Evolutionary conservation across 1,140 invertebrate genomes (phyloP), one percentile per base, ranked within the genome.

Genomic region (Calliphora vicina): DNA sequence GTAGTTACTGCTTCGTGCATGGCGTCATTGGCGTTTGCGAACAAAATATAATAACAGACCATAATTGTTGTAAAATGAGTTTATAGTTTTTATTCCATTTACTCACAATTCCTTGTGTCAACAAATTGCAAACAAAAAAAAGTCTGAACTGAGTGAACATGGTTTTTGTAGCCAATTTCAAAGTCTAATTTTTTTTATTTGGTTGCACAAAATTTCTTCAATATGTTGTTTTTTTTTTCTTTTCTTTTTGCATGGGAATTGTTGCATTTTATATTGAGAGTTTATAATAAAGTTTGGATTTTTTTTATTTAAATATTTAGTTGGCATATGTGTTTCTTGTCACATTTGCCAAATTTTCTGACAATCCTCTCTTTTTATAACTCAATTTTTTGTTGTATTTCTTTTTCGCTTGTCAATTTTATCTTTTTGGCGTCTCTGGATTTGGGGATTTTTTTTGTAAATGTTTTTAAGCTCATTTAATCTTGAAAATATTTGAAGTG

Each of bases 61-160:
- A 67, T 67, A 67, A 67, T 67, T 67, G 61, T 67, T 67, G 61
- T 20, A 67, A 67, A 67, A 67, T 67, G n/a, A 67, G n/a, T 67
- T 67, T 67, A 67, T 67, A 23, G 20, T 6, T 67, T 67, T 67
- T 67, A 20, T 67, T 23, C 20, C 8, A 67, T 67, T 67, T 67
- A 25, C 20, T 67, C n/a, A 4, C 8, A 25, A 17, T 67, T 67
- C 20, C 20, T 20, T 67, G 13, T 12, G 45, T 23, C 20, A 67
- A 67, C 57, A 67, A 67, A 67, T 23, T 23, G 20, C 5, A 23
- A 67, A 67, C 20, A 20, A 67, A 0, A 25, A 57, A 57, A 57
- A 23, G 61, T 20, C n/a, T 67, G 10, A 67, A 67, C 20, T 67
- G 0, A n/a, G n/a, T n/a, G n/a, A 67, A 67, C 61, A 67, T 67